Base-by-base conservation (phyloP, 2,797 vertebrate genomes). In the Sebastes baramenuke region DNA sequence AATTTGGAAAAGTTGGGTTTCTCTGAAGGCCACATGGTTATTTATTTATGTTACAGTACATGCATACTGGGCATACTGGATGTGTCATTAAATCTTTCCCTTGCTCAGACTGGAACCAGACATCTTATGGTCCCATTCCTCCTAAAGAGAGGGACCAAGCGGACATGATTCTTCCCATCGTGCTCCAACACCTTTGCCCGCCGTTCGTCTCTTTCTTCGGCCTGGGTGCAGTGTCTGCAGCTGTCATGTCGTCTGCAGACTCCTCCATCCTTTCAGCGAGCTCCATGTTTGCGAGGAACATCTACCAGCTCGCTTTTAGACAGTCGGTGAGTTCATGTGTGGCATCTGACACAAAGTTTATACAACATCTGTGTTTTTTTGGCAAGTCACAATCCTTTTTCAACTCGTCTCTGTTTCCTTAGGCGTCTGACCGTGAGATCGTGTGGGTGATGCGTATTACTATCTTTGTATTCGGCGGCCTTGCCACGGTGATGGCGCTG, bases 211-310 rank as follows among this genome's bases (percentile, higher is more conserved):
- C 98, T 0, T 98, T 98, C 89, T 99, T 99, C 36, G 98, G 98
- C 42, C 95, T 99, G 0, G 98, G 98, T 1, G 98, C 98, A 0
- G 98, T 99, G 25, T 99, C 98, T 64, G 98, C 98, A 67, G 98
- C 98, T 1, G 98, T 99, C 83, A 99, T 99, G 98, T 99, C 98
- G 0, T 99, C 98, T 8, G 98, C 98, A 54, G 98, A 99, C 91
- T 99, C 98, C 30, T 99, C 98, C 64, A 99, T 99, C 88, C 94
- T 99, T 75, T 99, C 98, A 46, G 98, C 98, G 25, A 99, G 98
- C 92, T 99, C 98, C 46, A 99, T 99, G 98, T 99, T 99, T 91
- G 98, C 97, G 3, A 96, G 98, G 80, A 99, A 99, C 85, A 99
- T 99, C 92, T 99, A 99, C 87, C 96, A 99, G 86, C 95, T 98